phyloP scores from a whole-genome alignment of 2,888 invertebrate species.

The Leptinotarsa tumamoca region DNA sequence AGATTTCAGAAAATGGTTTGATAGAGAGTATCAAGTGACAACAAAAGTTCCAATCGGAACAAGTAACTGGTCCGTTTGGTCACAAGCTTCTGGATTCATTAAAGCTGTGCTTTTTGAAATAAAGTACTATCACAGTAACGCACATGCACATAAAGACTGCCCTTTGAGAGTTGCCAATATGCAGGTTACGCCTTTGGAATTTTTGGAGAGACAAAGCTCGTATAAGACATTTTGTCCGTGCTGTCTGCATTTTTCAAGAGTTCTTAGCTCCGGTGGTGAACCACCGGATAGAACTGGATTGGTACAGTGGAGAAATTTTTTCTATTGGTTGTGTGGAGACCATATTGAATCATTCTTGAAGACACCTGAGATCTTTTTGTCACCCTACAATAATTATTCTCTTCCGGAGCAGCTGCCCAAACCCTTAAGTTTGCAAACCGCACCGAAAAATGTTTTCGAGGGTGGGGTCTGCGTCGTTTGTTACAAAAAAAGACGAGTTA shows the following conservation, averaged over 20 bases:
- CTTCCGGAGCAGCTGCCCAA: constrained; percentile 70
- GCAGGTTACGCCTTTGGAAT: constrained; percentile 71
- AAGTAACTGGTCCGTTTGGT: constrained; percentile 71
- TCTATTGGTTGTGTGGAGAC: constrained; percentile 73
- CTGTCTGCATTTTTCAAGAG: constrained; percentile 67
- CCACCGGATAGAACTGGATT: constrained; percentile 71
- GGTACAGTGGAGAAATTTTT: constrained; percentile 69
- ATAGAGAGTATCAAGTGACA: constrained; percentile 70
- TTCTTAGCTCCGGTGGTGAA: constrained; percentile 63
- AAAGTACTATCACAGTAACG: constrained; percentile 69
- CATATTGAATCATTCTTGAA: constrained; percentile 69
- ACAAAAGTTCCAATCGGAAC: constrained; percentile 67
- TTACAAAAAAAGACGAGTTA: constrained; percentile 70
- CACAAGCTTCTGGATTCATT: constrained; percentile 64
- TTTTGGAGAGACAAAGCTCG: constrained; percentile 67
- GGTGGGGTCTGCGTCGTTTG: constrained; percentile 74
- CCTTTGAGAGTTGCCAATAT: constrained; percentile 69
- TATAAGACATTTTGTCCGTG: constrained; percentile 72
- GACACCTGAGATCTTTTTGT: constrained; percentile 66
- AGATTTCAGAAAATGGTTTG: constrained; percentile 68
- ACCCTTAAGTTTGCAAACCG: constrained; percentile 46
- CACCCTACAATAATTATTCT: constrained; percentile 56
- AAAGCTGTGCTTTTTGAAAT: constrained; percentile 65
- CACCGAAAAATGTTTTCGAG: constrained; percentile 64
- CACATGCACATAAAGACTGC: constrained; percentile 66